phyloP scores from a whole-genome alignment of 2,888 invertebrate species.

The Phortica magna region DNA sequence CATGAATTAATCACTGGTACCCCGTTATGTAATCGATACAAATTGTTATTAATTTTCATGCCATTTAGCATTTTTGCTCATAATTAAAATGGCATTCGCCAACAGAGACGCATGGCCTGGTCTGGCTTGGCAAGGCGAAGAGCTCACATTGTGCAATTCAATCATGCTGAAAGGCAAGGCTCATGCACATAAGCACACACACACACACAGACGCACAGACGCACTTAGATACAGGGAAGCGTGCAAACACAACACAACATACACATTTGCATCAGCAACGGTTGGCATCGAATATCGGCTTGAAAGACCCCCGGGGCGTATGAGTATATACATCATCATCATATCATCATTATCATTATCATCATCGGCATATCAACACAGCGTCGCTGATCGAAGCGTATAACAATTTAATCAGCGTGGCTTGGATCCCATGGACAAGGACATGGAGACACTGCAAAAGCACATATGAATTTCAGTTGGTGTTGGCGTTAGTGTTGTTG shows the following conservation, averaged over 20 bases:
- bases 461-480: too few relatives aligned
- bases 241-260: too few relatives aligned
- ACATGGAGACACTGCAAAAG: too few relatives aligned
- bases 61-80: conserved; percentile 19
- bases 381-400: not conserved
- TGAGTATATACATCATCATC: not conserved
- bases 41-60: conserved; percentile 63
- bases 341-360: too few relatives aligned
- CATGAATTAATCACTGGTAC: conserved; percentile 58
- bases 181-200: conserved; percentile 6
- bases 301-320: not conserved
- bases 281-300: not conserved
- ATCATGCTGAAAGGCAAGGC: conserved; percentile 31
- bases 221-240: not conserved
- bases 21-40: conserved; percentile 53
- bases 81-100: conserved; percentile 9
- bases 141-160: not conserved
- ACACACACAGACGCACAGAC: conserved; percentile 46
- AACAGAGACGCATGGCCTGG: not conserved
- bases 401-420: conserved; percentile 15
- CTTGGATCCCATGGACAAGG: not conserved
- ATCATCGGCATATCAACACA: not conserved
- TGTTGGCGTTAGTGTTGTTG: not conserved
- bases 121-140: conserved; percentile 23
- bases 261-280: not conserved